Evolutionary conservation across 2,888 invertebrate species (phyloP).

Genomic region (Ophion slaviceki): DNA sequence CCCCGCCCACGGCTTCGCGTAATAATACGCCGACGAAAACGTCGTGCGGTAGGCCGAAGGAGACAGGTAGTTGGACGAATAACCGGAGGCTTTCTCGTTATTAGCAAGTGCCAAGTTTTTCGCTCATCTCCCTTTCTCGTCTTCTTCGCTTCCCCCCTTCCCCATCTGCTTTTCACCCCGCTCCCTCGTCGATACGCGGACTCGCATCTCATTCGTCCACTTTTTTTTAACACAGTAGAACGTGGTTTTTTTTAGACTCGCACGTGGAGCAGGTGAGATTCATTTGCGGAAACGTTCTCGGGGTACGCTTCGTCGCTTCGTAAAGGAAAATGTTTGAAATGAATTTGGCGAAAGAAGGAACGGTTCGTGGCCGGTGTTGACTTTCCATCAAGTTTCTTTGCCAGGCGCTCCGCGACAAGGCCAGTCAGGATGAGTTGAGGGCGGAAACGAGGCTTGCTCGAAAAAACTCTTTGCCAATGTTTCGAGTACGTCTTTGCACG

Average conservation of each 20-base stretch:
- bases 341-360: slow-evolving; percentile 19
- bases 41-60: not conserved
- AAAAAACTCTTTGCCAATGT: slow-evolving; percentile 7
- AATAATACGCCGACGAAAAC: slow-evolving; percentile 34
- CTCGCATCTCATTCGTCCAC: not conserved
- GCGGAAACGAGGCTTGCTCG: not conserved
- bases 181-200: not conserved
- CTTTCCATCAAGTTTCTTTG: slow-evolving; percentile 36
- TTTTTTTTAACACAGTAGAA: not conserved
- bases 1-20: not conserved
- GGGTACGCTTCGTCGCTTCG: not conserved
- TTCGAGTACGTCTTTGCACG: not conserved
- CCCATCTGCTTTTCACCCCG: not conserved
- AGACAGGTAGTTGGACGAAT: not conserved
- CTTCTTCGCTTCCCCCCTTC: not conserved
- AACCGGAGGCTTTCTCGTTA: slow-evolving; percentile 55
- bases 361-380: slow-evolving; percentile 28
- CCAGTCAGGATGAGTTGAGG: not conserved
- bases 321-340: slow-evolving; percentile 15
- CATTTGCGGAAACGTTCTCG: not conserved
- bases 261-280: not conserved
- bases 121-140: slow-evolving; percentile 16
- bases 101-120: slow-evolving; percentile 53
- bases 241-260: not conserved
- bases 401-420: slow-evolving; percentile 13